Conservation (phyloP, 2,113 vertebrate species). For the Poeciliopsis prolifica region DNA sequence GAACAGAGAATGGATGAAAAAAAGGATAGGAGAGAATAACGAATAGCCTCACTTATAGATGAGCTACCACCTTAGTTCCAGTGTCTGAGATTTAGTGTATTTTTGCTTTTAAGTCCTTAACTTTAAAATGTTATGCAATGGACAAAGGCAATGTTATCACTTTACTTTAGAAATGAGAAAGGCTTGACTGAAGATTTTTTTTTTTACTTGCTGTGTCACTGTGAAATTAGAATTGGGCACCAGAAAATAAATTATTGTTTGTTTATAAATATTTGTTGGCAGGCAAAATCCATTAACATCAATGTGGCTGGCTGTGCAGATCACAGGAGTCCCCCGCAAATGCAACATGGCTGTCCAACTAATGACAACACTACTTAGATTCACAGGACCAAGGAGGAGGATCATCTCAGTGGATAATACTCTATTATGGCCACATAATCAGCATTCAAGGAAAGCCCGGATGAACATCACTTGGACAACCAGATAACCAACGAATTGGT, state of each 20-base stretch:
- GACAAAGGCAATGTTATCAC: conserved; percentile 27
- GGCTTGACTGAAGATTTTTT: conserved; percentile 17
- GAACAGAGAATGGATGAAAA: background rate
- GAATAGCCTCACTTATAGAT: conserved; percentile 28
- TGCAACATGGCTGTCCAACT: background rate
- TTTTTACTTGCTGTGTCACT: conserved; percentile 1
- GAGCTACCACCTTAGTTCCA: conserved; percentile 11
- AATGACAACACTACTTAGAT: background rate
- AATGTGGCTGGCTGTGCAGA: background rate
- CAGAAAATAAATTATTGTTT: background rate
- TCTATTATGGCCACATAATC: too few species aligned
- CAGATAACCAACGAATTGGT: too few species aligned
- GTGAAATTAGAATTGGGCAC: background rate
- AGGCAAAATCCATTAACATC: background rate
- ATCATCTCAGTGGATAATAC: too few species aligned
- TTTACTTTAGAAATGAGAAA: conserved; percentile 31
- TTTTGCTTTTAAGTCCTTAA: conserved; percentile 41
- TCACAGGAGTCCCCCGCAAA: background rate
- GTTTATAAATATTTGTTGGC: background rate
- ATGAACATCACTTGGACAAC: too few species aligned
- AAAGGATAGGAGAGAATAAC: conserved; percentile 6
- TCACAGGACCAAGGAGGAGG: too few species aligned
- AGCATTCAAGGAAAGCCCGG: too few species aligned
- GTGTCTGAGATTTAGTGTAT: conserved; percentile 20
- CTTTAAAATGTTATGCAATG: conserved; percentile 49